Conservation (phyloP, 2,113 vertebrate species). For the Melozone crissalis region DNA sequence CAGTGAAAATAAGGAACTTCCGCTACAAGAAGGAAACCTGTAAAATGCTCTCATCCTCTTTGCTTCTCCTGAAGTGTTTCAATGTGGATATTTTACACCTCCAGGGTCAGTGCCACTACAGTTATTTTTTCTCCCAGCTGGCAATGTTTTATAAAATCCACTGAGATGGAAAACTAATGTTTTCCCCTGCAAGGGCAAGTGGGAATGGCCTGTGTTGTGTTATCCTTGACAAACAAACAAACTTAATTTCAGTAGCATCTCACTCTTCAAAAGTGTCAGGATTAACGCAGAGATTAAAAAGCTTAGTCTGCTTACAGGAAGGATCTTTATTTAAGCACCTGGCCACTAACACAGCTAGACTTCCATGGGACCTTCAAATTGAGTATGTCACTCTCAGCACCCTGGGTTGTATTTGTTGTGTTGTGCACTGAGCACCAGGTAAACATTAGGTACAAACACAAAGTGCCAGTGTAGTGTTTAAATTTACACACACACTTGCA, state of each 20-base stretch:
- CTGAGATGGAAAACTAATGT: background rate
- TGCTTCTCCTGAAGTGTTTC: background rate
- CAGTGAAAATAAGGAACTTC: background rate
- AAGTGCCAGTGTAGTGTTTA: background rate
- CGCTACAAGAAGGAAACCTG: background rate
- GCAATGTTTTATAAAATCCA: background rate
- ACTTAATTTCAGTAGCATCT: background rate
- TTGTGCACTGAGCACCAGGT: background rate
- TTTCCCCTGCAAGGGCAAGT: background rate
- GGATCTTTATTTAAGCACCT: background rate
- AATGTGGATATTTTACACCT: background rate
- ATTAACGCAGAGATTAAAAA: background rate
- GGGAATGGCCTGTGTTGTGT: background rate
- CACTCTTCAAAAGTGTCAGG: background rate
- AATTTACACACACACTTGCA: background rate
- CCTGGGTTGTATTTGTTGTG: accelerated
- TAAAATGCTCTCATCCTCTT: background rate
- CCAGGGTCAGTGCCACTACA: background rate
- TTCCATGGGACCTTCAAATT: background rate
- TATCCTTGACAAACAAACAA: background rate
- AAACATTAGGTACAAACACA: background rate
- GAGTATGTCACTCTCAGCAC: background rate
- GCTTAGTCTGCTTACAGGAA: background rate
- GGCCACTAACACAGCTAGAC: background rate
- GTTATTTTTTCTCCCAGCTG: background rate